Evolutionary conservation across 2,113 vertebrate species (phyloP), one percentile per base, ranked within the genome.

Genomic region (Delphinus delphis): DNA sequence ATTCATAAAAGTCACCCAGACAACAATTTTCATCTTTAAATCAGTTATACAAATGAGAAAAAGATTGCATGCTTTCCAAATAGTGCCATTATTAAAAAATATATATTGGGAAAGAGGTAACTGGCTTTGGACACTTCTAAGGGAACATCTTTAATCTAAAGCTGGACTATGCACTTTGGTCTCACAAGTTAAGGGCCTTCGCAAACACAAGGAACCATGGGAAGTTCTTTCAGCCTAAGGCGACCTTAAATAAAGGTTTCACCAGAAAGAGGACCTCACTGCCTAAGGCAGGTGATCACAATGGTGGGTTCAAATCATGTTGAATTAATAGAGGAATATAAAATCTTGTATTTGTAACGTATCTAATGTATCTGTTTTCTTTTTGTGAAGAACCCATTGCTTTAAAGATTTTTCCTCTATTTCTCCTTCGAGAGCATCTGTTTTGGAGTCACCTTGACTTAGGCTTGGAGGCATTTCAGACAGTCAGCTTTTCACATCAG

Each of bases 261-360:
- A 20, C 47, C 11, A 53, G 41, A 81, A 71, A 58, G 20, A 33
- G 14, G 31, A 14, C 21, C 26, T 17, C 8, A 0, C 1, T 5
- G 41, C 0, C 17, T 12, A 71, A 77, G 41, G 62, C 1, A 13
- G 14, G 26, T 31, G 11, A 28, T 31, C 14, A 18, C 2, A n/a
- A 17, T 25, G 26, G 13, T 3, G 2, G 5, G 13, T 31, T 74
- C 44, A 20, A 44, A 41, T 26, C 8, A 0, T 0, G 1, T 6
- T 50, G 50, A 55, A 20, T 25, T 62, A 41, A 36, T 2, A 0
- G 8, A 47, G 26, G 83, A 11, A 2, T 3, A 21, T 3, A 33
- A 2, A 38, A 25, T 31, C 23, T 44, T 65, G 15, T 53, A 31
- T 84, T 55, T 80, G 5, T 58, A 33, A 47, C 9, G 63, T 44